Conservation (phyloP, 2,113 vertebrate genomes). For the Atrichornis clamosus region DNA sequence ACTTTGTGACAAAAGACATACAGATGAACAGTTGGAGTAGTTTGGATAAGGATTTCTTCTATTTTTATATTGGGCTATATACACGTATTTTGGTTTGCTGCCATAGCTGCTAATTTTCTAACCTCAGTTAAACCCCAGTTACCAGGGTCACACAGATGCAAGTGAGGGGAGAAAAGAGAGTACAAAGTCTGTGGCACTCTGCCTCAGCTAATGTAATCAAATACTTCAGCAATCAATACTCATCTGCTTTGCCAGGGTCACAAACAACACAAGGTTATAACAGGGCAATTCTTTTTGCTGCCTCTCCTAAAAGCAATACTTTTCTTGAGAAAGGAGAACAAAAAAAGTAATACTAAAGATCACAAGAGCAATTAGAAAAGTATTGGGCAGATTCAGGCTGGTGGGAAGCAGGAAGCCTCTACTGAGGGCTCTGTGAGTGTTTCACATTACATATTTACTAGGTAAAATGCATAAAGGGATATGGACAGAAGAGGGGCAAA, state of each 20-base stretch:
- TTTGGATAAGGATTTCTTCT: not conserved
- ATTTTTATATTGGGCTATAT: not conserved
- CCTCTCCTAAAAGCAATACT: not conserved
- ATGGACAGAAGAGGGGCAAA: not conserved
- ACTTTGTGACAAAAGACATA: not conserved
- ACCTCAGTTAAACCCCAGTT: not conserved
- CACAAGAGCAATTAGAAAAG: not conserved
- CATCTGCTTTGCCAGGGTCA: conserved; percentile 1
- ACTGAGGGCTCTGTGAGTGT: not conserved
- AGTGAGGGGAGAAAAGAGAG: not conserved
- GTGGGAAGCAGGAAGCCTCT: not conserved
- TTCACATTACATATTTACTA: not conserved
- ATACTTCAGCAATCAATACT: conserved; percentile 23
- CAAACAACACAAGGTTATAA: not conserved
- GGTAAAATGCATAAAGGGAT: not conserved
- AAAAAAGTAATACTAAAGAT: not conserved
- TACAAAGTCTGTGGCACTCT: conserved; percentile 41
- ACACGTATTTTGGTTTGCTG: not conserved
- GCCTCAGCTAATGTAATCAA: conserved; percentile 17
- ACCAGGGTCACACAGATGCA: not conserved
- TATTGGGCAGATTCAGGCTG: not conserved
- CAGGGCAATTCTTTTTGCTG: not conserved
- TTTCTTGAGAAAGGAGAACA: not conserved
- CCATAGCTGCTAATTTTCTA: not conserved
- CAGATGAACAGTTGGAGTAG: not conserved